Conservation (phyloP, 2,888 invertebrate species). For the Zygothrica quintamaculata region DNA sequence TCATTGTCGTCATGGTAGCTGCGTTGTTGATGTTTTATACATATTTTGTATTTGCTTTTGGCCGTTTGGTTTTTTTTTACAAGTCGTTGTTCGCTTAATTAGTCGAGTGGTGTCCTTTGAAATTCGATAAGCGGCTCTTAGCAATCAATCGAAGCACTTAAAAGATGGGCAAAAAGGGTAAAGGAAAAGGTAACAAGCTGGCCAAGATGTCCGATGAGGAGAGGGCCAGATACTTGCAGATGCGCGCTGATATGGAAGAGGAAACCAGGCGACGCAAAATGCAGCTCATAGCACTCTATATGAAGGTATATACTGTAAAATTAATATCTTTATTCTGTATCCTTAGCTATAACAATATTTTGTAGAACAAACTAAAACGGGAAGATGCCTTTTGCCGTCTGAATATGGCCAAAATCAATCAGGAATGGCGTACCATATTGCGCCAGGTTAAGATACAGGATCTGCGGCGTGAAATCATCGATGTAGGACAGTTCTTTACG, state of each 20-base stretch:
- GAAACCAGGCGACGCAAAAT: conserved; percentile 92
- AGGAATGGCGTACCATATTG: conserved; percentile 92
- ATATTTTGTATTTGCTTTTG: conserved; percentile 16
- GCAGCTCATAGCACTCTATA: conserved; percentile 91
- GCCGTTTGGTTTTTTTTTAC: conserved; percentile 1
- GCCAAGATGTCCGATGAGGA: conserved; percentile 95
- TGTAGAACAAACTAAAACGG: conserved; percentile 92
- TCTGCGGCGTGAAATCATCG: conserved; percentile 88
- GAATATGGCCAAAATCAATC: conserved; percentile 93
- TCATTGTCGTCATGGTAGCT: conserved; percentile 60
- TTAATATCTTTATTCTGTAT: background rate
- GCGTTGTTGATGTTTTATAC: conserved; percentile 25
- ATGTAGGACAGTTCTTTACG: conserved; percentile 83
- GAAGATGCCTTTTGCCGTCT: conserved; percentile 92
- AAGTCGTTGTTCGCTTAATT: conserved; percentile 48
- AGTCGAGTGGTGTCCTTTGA: conserved; percentile 46
- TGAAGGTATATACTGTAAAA: conserved; percentile 87
- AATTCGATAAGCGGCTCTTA: conserved; percentile 60
- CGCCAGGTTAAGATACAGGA: conserved; percentile 91
- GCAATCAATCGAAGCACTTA: conserved; percentile 24
- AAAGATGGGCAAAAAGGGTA: conserved; percentile 88
- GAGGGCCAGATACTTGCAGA: conserved; percentile 91
- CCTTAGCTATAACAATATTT: too few species aligned
- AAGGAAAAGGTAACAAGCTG: conserved; percentile 89
- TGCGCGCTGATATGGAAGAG: conserved; percentile 92